phyloP scores from a whole-genome alignment of 2,113 vertebrate genomes.

The Halichoeres trimaculatus region DNA sequence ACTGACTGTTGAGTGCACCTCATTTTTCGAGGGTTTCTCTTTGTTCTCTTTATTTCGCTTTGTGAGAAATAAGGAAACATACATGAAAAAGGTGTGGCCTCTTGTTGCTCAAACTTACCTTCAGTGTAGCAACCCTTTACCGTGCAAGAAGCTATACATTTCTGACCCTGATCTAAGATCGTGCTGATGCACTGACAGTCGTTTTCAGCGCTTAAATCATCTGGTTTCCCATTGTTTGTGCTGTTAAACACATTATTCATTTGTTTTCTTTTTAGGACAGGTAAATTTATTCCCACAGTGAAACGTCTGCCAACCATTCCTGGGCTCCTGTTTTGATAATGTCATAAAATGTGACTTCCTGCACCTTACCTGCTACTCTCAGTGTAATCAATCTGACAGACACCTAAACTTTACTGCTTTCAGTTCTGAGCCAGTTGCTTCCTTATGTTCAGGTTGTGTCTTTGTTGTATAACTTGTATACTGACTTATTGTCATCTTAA shows the following conservation, averaged over 20 bases:
- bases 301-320: neutral
- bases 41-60: neutral
- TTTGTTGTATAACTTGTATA: no score
- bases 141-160: neutral
- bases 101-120: conserved; percentile 1
- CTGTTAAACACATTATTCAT: no score
- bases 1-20: no score
- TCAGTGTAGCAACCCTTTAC: neutral
- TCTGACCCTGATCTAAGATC: neutral
- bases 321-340: neutral
- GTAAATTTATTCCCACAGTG: neutral
- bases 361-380: neutral
- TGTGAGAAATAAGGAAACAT: neutral
- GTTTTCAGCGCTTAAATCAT: no score
- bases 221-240: no score
- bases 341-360: neutral
- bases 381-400: neutral
- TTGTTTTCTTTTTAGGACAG: neutral
- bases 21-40: neutral
- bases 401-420: neutral
- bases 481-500: neutral
- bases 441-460: conserved; percentile 12
- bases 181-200: neutral
- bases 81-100: neutral
- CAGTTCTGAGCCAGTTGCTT: neutral